phyloP scores from a whole-genome alignment of 92 coral and sea anemone species.

The Blastomussa wellsi region DNA sequence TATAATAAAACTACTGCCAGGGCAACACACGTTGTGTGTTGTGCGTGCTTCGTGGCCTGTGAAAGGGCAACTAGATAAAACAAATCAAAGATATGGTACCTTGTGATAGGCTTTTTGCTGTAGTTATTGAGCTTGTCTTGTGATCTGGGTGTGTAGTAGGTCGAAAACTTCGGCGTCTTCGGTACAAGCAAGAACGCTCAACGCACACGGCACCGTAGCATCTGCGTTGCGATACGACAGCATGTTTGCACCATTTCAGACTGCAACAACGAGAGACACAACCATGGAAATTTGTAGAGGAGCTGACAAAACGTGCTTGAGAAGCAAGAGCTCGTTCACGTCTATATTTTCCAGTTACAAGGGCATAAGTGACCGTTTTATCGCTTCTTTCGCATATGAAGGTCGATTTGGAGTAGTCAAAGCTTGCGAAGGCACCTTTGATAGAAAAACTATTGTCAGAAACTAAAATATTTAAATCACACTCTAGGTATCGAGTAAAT shows the following conservation, averaged over 20 bases:
- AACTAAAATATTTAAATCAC: neutral
- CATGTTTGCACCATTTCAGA: conserved; percentile 80
- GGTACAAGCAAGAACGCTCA: conserved; percentile 15
- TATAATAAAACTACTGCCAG: neutral
- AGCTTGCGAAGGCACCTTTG: conserved; percentile 35
- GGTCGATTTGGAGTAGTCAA: conserved; percentile 28
- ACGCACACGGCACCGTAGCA: conserved; percentile 61
- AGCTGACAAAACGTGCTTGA: conserved; percentile 7
- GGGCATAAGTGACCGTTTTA: conserved; percentile 7
- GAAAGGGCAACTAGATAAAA: neutral
- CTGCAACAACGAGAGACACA: conserved; percentile 83
- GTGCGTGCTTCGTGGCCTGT: neutral
- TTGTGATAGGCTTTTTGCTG: neutral
- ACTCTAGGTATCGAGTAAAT: neutral
- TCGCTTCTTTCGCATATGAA: conserved; percentile 15
- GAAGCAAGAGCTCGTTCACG: neutral
- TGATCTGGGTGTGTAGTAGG: no score
- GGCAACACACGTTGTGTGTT: neutral
- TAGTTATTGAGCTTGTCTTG: neutral
- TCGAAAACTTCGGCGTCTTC: neutral
- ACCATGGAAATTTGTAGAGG: conserved; percentile 21
- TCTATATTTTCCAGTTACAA: neutral
- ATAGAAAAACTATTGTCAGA: neutral
- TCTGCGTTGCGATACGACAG: conserved; percentile 38
- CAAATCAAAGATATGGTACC: conserved; percentile 15